Conservation (phyloP, 2,888 invertebrate genomes). For the Bellardia bayeri region DNA sequence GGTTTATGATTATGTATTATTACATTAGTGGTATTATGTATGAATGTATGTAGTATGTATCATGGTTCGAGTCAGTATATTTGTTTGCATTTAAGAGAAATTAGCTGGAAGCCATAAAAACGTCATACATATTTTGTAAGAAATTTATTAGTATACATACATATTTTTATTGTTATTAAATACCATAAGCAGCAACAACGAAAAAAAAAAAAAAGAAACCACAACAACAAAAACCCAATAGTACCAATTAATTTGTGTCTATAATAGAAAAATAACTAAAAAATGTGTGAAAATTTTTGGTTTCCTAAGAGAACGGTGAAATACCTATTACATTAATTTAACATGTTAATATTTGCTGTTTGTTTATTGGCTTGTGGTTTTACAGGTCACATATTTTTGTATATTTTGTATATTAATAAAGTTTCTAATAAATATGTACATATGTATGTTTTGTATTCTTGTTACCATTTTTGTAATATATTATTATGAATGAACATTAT, state of each 20-base stretch:
- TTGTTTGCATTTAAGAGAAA: not conserved
- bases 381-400: not conserved
- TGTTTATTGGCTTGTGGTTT: not conserved
- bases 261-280: constrained; percentile 2
- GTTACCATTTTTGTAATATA: too few relatives aligned
- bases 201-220: constrained; percentile 3
- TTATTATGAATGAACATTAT: too few relatives aligned
- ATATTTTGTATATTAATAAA: not conserved
- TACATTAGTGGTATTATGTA: not conserved
- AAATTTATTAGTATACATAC: constrained; percentile 21
- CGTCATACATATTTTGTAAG: constrained; percentile 55
- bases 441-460: too few relatives aligned
- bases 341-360: not conserved
- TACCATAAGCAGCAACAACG: not conserved
- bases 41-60: constrained; percentile 5
- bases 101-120: constrained; percentile 65
- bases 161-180: constrained; percentile 29
- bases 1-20: constrained; percentile 12
- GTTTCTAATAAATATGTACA: too few relatives aligned
- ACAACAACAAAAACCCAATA: not conserved
- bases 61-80: not conserved
- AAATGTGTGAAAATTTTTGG: constrained; percentile 41
- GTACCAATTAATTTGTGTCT: constrained; percentile 27
- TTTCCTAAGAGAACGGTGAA: constrained; percentile 40
- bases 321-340: not conserved